Percentiles rank a stretch among this genome's conserved stretches.
phyloP scores from a whole-genome alignment of 37 sponge, comb jelly and placozoan species.

The Cliona cf. orientalis region DNA sequence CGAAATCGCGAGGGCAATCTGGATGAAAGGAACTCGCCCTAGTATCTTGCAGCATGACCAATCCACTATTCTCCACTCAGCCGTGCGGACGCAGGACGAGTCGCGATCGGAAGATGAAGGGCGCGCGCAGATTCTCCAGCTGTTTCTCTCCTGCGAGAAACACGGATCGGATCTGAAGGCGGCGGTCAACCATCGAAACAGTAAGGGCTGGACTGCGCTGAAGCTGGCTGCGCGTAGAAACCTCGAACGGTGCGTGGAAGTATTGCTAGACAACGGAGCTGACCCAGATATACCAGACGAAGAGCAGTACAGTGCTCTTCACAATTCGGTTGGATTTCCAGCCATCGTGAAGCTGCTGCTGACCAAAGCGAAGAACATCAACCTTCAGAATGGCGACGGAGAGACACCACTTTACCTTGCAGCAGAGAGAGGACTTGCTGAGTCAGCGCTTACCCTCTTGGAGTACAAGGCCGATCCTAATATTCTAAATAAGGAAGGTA shows the following conservation, averaged over 20 bases:
- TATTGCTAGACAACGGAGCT: constrained; percentile 60
- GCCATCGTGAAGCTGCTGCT: constrained; percentile 64
- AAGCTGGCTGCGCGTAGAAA: constrained; percentile 69
- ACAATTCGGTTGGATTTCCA: constrained; percentile 56
- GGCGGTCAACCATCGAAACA: constrained; percentile 49
- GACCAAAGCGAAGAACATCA: constrained; percentile 31
- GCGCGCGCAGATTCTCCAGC: constrained; percentile 44
- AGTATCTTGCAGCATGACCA: constrained; percentile 31
- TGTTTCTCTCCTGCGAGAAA: constrained; percentile 38
- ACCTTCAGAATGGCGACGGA: constrained; percentile 47
- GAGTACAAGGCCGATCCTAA: constrained; percentile 75
- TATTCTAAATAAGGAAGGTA: constrained; percentile 65
- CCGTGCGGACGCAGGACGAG: constrained; percentile 38
- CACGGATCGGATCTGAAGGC: too few species aligned
- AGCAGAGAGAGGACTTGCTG: constrained; percentile 35
- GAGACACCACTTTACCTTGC: constrained; percentile 68
- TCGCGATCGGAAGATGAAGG: constrained; percentile 8
- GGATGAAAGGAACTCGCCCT: constrained; percentile 64
- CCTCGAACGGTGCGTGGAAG: constrained; percentile 77
- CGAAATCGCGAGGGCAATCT: constrained; percentile 47
- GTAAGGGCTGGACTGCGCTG: constrained; percentile 78
- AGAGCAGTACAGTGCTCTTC: constrained; percentile 67
- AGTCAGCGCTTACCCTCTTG: constrained; percentile 51
- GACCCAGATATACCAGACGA: constrained; percentile 67
- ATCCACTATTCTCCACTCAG: constrained; percentile 65